These are phyloP conservation scores for Nemapogon koenigi DNA, from an alignment of 2,888 invertebrate species.

Conservation along the genomic window DNA sequence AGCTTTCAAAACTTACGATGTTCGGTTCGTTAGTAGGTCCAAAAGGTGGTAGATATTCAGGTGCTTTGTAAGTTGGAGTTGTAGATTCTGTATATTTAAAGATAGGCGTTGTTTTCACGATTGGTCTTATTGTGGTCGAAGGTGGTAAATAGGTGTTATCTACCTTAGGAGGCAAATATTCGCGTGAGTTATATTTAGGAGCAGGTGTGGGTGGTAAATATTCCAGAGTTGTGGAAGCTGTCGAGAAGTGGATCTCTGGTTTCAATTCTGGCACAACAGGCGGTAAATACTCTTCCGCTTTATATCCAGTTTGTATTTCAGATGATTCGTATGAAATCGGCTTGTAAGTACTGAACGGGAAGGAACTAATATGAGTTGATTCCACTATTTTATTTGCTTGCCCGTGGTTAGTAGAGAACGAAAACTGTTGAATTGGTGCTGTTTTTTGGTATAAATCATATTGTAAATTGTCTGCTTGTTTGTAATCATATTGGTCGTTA, in stretches of 20 bases:
- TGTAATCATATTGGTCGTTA: slow-evolving; percentile 31
- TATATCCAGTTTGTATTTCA: slow-evolving; percentile 45
- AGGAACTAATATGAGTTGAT: slow-evolving; percentile 35
- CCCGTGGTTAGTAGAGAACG: slow-evolving; percentile 33
- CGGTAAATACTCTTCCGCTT: slow-evolving; percentile 47
- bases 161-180: slow-evolving; percentile 24
- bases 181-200: slow-evolving; percentile 28
- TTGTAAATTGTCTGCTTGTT: slow-evolving; percentile 15
- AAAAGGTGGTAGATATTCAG: slow-evolving; percentile 44
- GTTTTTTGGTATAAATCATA: slow-evolving; percentile 9
- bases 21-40: slow-evolving; percentile 20
- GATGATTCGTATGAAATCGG: slow-evolving; percentile 35
- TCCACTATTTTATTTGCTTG: slow-evolving; percentile 35
- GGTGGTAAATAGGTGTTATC: slow-evolving; percentile 14
- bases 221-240: slow-evolving; percentile 22
- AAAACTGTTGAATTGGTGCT: slow-evolving; percentile 22
- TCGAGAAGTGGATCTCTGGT: slow-evolving; percentile 13
- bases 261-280: slow-evolving; percentile 24
- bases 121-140: slow-evolving; percentile 25
- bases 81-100: slow-evolving; percentile 31
- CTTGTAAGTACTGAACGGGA: slow-evolving; percentile 37
- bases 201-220: slow-evolving; percentile 20
- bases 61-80: slow-evolving; percentile 28
- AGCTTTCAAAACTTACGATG: slow-evolving; percentile 28
- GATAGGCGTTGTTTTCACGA: slow-evolving; percentile 22